Percentiles rank a stretch among this genome's conserved stretches.
Conservation (phyloP, 1,140 invertebrate genomes). For the Nymphalis io region DNA sequence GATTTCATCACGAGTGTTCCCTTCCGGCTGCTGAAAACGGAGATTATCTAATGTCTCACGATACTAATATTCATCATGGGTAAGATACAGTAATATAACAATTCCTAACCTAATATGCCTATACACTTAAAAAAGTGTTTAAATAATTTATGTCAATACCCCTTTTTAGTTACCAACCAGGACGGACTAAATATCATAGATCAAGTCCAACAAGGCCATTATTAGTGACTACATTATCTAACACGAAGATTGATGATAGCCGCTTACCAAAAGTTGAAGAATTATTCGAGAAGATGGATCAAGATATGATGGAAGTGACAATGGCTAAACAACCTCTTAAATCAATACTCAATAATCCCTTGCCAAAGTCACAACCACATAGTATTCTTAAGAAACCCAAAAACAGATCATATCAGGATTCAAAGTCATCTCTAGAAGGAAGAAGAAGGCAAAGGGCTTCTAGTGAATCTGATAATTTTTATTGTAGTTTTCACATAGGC, state of each 20-base stretch:
- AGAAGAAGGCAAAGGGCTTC: conserved; percentile 68
- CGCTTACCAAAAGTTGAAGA: conserved; percentile 75
- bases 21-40: conserved; percentile 66
- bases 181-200: conserved; percentile 66
- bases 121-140: background rate
- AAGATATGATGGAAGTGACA: conserved; percentile 70
- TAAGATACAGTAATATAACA: conserved; percentile 45
- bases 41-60: conserved; percentile 71
- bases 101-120: conserved; percentile 52
- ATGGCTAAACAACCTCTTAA: conserved; percentile 70
- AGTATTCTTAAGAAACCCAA: conserved; percentile 75
- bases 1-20: conserved; percentile 64
- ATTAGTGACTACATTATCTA: conserved; percentile 65
- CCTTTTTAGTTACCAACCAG: conserved; percentile 62
- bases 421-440: conserved; percentile 55
- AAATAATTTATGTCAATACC: conserved; percentile 24
- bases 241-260: conserved; percentile 67
- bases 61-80: conserved; percentile 58
- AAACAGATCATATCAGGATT: conserved; percentile 56
- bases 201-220: conserved; percentile 68
- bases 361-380: conserved; percentile 62
- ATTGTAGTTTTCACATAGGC: conserved; percentile 58
- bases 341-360: conserved; percentile 74
- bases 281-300: conserved; percentile 69
- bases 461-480: conserved; percentile 74